Evolutionary conservation across 2,888 invertebrate genomes (phyloP), one percentile per base, ranked within the genome.

Genomic region (Agrochola lychnidis): DNA sequence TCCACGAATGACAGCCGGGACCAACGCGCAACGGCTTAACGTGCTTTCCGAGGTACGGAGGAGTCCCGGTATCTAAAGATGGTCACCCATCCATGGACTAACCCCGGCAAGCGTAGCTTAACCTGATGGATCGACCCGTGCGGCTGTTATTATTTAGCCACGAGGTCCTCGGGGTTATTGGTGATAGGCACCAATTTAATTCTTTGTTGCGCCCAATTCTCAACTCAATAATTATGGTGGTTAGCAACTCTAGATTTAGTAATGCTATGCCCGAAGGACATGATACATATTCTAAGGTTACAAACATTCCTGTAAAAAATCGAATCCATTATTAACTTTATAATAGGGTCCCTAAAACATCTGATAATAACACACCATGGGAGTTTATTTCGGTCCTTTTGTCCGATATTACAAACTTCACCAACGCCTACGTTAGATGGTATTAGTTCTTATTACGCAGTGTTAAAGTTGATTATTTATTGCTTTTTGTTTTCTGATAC

Each of bases 361-460:
- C 81, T 88, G 89, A 90, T 92, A 92, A 92, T 92, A 88, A 90
- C 82, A 91, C 82, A 85, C 82, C 83, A 81, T 79, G 85, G 74
- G 86, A 88, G 84, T 87, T 91, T 89, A 85, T 88, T 85, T 84
- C 85, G 80, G 79, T 86, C 80, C 81, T 87, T 89, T 89, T 88
- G 78, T 87, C 74, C 71, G 57, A 45, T 56, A 68, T 79, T 48
- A 83, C 79, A 80, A 82, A 80, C 51, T 78, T 67, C 14, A 48
- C 30, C 4, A 36, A 61, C n/a, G 40, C 22, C 48, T 53, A 56
- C 25, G 22, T 53, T 22, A 40, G 19, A 19, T 16, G 16, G 22
- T 19, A 10, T 73, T 36, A 56, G 48, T 53, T 70, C 71, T 82
- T 83, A 81, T 69, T 1, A 0, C 40, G 12, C 4, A 4, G 22